Conservation (phyloP, 2,888 invertebrate genomes). For the Latheticus oryzae region DNA sequence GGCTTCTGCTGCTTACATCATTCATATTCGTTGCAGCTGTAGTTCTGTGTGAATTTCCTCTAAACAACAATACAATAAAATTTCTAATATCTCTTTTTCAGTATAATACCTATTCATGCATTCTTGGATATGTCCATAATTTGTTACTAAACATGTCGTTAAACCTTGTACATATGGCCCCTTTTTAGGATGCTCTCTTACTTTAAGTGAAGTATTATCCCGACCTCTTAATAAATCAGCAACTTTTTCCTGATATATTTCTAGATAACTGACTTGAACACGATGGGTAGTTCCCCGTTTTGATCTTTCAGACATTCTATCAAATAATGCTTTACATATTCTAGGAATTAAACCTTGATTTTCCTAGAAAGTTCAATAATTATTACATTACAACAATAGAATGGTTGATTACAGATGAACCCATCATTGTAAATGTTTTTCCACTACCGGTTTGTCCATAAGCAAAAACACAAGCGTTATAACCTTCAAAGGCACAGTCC, state of each 20-base stretch:
- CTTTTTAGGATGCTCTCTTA: constrained; percentile 80
- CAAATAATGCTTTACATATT: constrained; percentile 86
- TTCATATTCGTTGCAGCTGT: constrained; percentile 94
- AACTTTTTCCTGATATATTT: constrained; percentile 76
- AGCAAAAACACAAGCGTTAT: constrained; percentile 92
- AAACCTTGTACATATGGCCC: constrained; percentile 89
- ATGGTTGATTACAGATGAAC: constrained; percentile 71
- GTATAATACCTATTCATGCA: constrained; percentile 62
- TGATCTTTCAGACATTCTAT: constrained; percentile 83
- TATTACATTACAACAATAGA: constrained; percentile 10
- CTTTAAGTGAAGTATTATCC: constrained; percentile 67
- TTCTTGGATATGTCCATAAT: constrained; percentile 88
- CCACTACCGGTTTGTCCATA: constrained; percentile 94
- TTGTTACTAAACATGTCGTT: constrained; percentile 86
- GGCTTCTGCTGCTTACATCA: constrained; percentile 90
- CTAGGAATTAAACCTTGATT: constrained; percentile 86
- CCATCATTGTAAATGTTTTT: constrained; percentile 95
- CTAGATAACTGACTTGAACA: constrained; percentile 81
- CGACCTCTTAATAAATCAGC: constrained; percentile 74
- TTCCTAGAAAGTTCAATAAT: constrained; percentile 66
- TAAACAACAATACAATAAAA: constrained; percentile 62
- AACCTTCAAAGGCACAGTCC: constrained; percentile 84
- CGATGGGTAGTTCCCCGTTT: constrained; percentile 86
- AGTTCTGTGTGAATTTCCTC: constrained; percentile 86
- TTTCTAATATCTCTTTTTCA: not conserved